Evolutionary conservation across 2,888 invertebrate species (phyloP).

Genomic region (Hylaea fasciaria): DNA sequence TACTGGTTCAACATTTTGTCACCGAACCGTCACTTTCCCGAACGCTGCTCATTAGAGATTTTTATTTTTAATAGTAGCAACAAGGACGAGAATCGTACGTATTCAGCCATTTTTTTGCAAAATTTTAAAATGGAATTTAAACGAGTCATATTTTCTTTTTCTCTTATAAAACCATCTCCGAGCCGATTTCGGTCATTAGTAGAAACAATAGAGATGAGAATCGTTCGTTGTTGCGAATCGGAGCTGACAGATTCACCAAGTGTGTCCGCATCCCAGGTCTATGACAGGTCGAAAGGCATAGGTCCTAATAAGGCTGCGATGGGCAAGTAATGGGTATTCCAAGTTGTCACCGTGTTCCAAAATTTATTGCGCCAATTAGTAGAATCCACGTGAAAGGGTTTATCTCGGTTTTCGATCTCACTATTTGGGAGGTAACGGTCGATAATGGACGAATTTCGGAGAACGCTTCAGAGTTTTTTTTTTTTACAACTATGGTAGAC

Average conservation of each 20-base stretch:
- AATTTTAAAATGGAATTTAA: conserved; percentile 76
- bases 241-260: conserved; percentile 65
- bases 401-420: conserved; percentile 73
- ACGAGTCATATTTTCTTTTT: conserved; percentile 74
- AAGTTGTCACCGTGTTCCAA: conserved; percentile 70
- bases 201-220: conserved; percentile 64
- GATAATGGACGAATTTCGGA: conserved; percentile 79
- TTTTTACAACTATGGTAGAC: conserved; percentile 46
- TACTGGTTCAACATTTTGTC: conserved; percentile 77
- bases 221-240: conserved; percentile 52
- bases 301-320: conserved; percentile 67
- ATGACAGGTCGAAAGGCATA: conserved; percentile 55
- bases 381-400: conserved; percentile 76
- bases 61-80: conserved; percentile 66
- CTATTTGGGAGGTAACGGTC: conserved; percentile 83
- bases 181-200: conserved; percentile 61
- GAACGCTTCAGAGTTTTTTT: conserved; percentile 62
- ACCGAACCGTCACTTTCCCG: conserved; percentile 72
- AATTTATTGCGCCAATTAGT: conserved; percentile 84
- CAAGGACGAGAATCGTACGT: conserved; percentile 61
- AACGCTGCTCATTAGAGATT: conserved; percentile 74
- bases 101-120: conserved; percentile 53
- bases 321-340: conserved; percentile 62
- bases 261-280: conserved; percentile 50
- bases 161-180: conserved; percentile 59